phyloP scores from a whole-genome alignment of 2,113 vertebrate genomes.

The Antechinus stuartii region DNA sequence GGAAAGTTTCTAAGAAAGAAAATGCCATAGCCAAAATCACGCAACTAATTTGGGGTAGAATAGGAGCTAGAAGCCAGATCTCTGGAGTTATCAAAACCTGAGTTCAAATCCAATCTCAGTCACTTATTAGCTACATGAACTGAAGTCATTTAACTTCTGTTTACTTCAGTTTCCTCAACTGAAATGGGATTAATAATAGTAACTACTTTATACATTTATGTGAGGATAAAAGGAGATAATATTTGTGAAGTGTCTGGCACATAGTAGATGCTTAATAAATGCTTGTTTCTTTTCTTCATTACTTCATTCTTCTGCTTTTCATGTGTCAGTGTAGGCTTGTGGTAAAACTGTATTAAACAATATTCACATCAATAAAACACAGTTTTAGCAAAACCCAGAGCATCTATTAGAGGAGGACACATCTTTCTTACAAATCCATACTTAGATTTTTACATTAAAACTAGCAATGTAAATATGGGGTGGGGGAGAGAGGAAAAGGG shows the following conservation, averaged over 20 bases:
- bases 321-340: not conserved
- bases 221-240: not conserved
- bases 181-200: not conserved
- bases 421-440: not conserved
- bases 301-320: not conserved
- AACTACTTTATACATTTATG: not conserved
- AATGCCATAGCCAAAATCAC: not conserved
- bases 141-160: not conserved
- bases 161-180: not conserved
- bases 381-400: not conserved
- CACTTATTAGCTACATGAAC: not conserved
- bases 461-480: not conserved
- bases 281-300: not conserved
- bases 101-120: not conserved
- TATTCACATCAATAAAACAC: not conserved
- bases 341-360: not conserved
- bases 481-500: not conserved
- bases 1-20: not conserved
- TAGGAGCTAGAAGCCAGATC: not conserved
- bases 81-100: not conserved
- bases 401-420: not conserved
- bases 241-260: not conserved
- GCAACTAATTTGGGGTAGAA: not conserved
- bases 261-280: not conserved
- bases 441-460: not conserved